A percentile compares a stretch with the other conserved stretches of the same genome.
These are phyloP conservation scores for Ptychobarbus kaznakovi DNA, from an alignment of 2,797 vertebrate species.

Conservation along the genomic window DNA sequence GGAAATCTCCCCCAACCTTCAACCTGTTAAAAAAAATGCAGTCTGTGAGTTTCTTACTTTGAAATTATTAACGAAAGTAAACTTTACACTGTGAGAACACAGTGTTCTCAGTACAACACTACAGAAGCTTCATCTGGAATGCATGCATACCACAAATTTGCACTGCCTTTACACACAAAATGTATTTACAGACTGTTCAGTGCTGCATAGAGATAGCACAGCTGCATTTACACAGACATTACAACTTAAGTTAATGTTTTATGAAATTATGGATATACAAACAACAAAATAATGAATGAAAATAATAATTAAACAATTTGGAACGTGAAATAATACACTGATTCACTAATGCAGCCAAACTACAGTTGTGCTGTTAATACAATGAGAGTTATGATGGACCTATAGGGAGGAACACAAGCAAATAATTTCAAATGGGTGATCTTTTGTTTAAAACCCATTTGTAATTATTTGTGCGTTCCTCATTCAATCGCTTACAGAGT, in stretches of 20 bases:
- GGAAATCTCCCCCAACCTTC: conserved; percentile 78
- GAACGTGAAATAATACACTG: neutral
- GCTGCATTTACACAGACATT: neutral
- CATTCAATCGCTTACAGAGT: neutral
- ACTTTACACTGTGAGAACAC: neutral
- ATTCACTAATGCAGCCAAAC: neutral
- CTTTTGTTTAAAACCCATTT: neutral
- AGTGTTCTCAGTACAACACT: neutral
- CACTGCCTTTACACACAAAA: neutral
- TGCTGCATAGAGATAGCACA: neutral
- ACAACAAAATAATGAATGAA: neutral
- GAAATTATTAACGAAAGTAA: neutral
- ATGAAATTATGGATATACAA: neutral
- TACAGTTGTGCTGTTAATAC: neutral
- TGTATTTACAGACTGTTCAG: neutral
- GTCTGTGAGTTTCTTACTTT: neutral
- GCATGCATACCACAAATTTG: neutral
- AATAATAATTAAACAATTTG: neutral
- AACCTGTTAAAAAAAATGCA: conserved; percentile 72
- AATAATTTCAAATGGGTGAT: neutral
- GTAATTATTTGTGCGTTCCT: neutral
- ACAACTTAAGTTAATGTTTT: neutral
- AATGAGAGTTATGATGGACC: too few relatives aligned
- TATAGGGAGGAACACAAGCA: neutral
- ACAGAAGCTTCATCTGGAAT: neutral